Evolutionary conservation across 2,888 invertebrate genomes (phyloP), one percentile per base, ranked within the genome.

Genomic region (Drosophila pseudotakahashii): DNA sequence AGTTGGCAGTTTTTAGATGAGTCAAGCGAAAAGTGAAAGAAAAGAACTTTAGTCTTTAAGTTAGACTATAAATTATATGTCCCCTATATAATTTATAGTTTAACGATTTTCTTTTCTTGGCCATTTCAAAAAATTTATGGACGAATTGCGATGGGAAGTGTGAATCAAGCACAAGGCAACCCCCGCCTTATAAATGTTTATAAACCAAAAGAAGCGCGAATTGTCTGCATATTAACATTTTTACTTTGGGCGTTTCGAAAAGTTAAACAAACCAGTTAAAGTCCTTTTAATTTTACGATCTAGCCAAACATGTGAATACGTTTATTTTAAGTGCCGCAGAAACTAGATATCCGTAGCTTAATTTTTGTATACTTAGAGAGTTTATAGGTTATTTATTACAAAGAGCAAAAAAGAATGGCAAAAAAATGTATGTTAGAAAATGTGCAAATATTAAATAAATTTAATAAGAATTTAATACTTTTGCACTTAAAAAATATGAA

Each of bases 11-110:
- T n/a, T n/a, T n/a, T n/a, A n/a, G n/a, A 23, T 64, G 63, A 64
- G 36, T 64, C 54, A 66, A 45, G 0, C 54, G 2, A 9, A 30
- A n/a, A 37, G 36, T 13, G 11, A 30, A 13, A 61, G 45, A 45
- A 10, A 23, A 60, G 26, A 47, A 32, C 36, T 57, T n/a, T 13
- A 7, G 16, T 26, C 23, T 13, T 13, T 23, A 23, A 13, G 23
- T 9, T 13, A n/a, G 41, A 9, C 9, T 30, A n/a, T 30, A 23
- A 30, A 10, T 44, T 44, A n/a, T 26, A 26, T 14, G 7, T 26
- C 26, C 5, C n/a, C 30, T 1, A 39, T 39, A 32, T 47, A n/a
- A 58, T 47, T 23, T 45, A 57, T 13, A 13, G 14, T 14, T 54
- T 42, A 14, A 41, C 26, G 16, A 11, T 11, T 11, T 13, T 30